Conservation (phyloP, 2,113 vertebrate species). For the Tragelaphus imberbis region DNA sequence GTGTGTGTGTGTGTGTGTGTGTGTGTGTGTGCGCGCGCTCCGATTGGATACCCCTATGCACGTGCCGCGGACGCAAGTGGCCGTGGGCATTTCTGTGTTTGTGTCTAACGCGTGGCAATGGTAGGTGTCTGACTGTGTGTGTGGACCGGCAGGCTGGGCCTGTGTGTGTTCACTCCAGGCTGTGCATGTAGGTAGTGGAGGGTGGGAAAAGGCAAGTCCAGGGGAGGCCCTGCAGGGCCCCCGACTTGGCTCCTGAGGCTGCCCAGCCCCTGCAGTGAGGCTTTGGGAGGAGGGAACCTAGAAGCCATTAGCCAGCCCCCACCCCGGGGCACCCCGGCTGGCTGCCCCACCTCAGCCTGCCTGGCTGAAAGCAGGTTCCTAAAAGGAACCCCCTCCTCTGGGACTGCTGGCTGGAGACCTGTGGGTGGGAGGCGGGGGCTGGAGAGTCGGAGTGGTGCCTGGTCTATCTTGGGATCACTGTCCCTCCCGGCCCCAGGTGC, state of each 20-base stretch:
- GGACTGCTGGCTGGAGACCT: background rate
- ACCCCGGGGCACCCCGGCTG: background rate
- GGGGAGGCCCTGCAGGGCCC: background rate
- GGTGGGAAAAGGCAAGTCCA: background rate
- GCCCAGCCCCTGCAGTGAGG: background rate
- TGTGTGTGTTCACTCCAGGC: background rate
- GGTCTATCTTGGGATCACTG: background rate
- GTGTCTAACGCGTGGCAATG: background rate
- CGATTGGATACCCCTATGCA: background rate
- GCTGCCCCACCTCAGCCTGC: background rate
- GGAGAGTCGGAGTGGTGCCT: background rate
- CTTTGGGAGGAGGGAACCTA: background rate
- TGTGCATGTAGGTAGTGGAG: background rate
- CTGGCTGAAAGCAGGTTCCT: no score
- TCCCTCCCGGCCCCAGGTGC: background rate
- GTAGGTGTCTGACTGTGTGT: background rate
- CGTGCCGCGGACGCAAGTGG: background rate
- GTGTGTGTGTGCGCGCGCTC: background rate
- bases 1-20: no score
- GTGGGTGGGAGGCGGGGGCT: background rate
- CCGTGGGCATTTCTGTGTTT: background rate
- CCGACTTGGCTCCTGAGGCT: background rate
- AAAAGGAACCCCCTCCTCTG: background rate
- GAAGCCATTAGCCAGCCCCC: background rate
- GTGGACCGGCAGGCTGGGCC: background rate